These are phyloP conservation scores for Campylomormyrus tamandua DNA, from an alignment of 2,113 vertebrate genomes.

Conservation along the genomic window DNA sequence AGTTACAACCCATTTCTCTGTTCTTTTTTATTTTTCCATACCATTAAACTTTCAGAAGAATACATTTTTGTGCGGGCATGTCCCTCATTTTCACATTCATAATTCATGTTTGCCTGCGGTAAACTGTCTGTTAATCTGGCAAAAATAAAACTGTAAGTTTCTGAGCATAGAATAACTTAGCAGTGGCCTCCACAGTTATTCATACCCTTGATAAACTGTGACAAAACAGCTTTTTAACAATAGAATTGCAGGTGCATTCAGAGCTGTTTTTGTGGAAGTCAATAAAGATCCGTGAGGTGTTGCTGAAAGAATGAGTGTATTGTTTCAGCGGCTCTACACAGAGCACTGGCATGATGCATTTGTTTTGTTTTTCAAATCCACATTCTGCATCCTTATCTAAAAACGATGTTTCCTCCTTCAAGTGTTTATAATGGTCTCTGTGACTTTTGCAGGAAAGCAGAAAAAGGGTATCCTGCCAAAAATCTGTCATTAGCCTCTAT, in stretches of 20 bases:
- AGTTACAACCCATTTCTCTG: background rate
- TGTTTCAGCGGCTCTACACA: background rate
- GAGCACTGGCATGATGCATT: background rate
- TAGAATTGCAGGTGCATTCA: background rate
- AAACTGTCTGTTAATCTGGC: slow-evolving; percentile 18
- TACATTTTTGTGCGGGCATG: slow-evolving; percentile 12
- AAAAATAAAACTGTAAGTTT: background rate
- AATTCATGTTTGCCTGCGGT: slow-evolving; percentile 21
- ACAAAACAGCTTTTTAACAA: background rate
- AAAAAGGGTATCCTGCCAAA: background rate
- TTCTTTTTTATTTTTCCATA: background rate
- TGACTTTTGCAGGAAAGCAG: background rate
- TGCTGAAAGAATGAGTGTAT: background rate
- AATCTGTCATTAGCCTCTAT: background rate
- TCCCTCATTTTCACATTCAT: slow-evolving; percentile 11
- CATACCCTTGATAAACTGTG: background rate
- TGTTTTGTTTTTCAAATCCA: background rate
- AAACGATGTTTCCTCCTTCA: background rate
- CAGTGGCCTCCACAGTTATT: background rate
- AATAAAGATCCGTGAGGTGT: background rate
- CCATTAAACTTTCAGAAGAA: slow-evolving; percentile 19
- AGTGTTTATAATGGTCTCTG: background rate
- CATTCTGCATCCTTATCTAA: background rate
- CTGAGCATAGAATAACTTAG: background rate
- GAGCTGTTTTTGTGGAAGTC: background rate